These are phyloP conservation scores for Brachionus paranguensis DNA, from an alignment of 1,140 invertebrate species.

Conservation along the genomic window DNA sequence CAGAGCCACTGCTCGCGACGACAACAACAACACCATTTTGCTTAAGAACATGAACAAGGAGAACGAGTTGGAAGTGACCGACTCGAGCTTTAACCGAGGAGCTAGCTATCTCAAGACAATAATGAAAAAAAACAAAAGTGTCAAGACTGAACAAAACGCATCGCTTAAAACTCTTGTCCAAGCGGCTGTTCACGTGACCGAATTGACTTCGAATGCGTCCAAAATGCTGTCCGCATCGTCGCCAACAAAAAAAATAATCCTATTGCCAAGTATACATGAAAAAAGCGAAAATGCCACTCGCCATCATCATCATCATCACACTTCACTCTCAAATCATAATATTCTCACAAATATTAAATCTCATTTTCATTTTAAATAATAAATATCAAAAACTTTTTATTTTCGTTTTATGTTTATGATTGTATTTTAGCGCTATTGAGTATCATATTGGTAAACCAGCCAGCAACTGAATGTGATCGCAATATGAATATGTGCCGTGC, in stretches of 20 bases:
- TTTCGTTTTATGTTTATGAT: background rate
- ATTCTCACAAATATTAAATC: background rate
- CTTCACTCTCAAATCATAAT: background rate
- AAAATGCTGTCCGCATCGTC: background rate
- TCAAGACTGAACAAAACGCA: background rate
- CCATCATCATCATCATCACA: background rate
- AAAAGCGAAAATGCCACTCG: background rate
- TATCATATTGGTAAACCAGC: background rate
- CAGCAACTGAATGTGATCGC: background rate
- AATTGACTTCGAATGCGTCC: background rate
- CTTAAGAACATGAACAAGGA: background rate
- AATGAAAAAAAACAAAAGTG: slow-evolving; percentile 7
- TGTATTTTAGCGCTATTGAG: background rate
- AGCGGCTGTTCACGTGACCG: slow-evolving; percentile 14
- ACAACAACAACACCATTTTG: background rate
- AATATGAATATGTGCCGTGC: background rate
- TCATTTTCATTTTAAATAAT: slow-evolving; percentile 30
- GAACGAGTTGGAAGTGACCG: background rate
- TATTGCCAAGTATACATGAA: background rate
- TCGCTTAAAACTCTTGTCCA: slow-evolving; percentile 16
- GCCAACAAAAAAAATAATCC: background rate
- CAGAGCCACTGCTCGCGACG: background rate
- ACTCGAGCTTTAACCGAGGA: background rate
- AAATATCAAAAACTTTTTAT: background rate
- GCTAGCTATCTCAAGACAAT: background rate